A percentile compares a stretch with the other conserved stretches of the same genome.
These are phyloP conservation scores for Epinotia ramella DNA, from an alignment of 2,888 invertebrate species.

Conservation along the genomic window DNA sequence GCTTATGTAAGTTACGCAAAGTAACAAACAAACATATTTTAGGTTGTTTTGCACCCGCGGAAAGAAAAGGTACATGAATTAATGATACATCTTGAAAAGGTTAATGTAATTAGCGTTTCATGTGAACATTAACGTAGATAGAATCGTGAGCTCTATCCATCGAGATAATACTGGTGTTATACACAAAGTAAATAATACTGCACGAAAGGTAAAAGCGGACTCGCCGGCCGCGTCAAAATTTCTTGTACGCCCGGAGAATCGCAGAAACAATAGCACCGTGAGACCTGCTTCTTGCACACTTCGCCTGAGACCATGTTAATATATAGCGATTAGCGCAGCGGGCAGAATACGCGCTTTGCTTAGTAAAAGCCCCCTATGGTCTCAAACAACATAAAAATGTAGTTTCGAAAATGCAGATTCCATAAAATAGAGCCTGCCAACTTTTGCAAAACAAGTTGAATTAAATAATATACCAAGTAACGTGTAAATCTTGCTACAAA, in stretches of 20 bases:
- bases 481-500: conserved; percentile 65
- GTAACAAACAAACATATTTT: neutral
- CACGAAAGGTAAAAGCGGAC: conserved; percentile 77
- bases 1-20: conserved; percentile 9
- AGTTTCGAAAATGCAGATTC: neutral
- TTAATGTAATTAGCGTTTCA: conserved; percentile 38
- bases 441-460: conserved; percentile 31
- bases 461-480: conserved; percentile 54
- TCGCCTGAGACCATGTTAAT: conserved; percentile 61
- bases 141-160: conserved; percentile 66
- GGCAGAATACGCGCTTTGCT: conserved; percentile 52
- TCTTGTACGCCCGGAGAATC: conserved; percentile 70
- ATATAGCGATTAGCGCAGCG: conserved; percentile 58
- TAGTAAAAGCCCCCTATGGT: neutral
- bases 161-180: conserved; percentile 68
- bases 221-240: conserved; percentile 68
- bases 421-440: neutral
- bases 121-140: conserved; percentile 42
- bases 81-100: conserved; percentile 19
- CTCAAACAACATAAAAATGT: conserved; percentile 20
- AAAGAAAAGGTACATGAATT: neutral
- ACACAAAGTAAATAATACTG: conserved; percentile 57
- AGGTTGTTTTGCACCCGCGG: neutral
- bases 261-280: conserved; percentile 79
- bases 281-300: conserved; percentile 70